Percentiles rank a stretch among this genome's conserved stretches.
Evolutionary conservation across 2,888 invertebrate species (phyloP).

Genomic region (Sinhomidia bicolor): DNA sequence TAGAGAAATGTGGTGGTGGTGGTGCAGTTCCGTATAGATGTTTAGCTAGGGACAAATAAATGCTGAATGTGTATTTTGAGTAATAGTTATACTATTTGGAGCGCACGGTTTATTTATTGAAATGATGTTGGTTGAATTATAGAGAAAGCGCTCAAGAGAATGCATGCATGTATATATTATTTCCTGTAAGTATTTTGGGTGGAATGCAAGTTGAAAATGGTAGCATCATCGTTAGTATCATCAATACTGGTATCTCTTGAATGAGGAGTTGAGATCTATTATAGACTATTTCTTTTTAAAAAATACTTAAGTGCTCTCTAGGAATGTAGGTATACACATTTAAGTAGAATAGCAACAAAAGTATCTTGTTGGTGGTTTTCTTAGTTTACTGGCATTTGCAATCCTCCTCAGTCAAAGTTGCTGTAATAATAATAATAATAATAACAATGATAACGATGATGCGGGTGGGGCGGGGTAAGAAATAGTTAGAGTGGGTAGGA

Average conservation of each 20-base stretch:
- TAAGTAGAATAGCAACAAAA: conserved; percentile 21
- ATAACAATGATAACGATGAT: background rate
- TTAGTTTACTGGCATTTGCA: background rate
- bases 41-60: too few species aligned
- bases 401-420: background rate
- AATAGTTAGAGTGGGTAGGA: background rate
- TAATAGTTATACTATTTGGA: background rate
- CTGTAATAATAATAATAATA: background rate
- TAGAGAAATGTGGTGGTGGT: too few species aligned
- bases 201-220: conserved; percentile 2
- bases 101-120: background rate
- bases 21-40: background rate
- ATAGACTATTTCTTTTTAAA: background rate
- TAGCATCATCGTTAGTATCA: background rate
- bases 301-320: conserved; percentile 32
- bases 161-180: background rate
- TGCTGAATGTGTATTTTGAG: background rate
- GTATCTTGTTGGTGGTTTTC: conserved; percentile 9
- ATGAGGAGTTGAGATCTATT: background rate
- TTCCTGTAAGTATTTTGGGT: background rate
- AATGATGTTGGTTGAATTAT: background rate
- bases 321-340: conserved; percentile 27
- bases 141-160: conserved; percentile 15
- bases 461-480: background rate
- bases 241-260: background rate